phyloP scores from a whole-genome alignment of 2,113 vertebrate species.

The Dromiciops gliroides region DNA sequence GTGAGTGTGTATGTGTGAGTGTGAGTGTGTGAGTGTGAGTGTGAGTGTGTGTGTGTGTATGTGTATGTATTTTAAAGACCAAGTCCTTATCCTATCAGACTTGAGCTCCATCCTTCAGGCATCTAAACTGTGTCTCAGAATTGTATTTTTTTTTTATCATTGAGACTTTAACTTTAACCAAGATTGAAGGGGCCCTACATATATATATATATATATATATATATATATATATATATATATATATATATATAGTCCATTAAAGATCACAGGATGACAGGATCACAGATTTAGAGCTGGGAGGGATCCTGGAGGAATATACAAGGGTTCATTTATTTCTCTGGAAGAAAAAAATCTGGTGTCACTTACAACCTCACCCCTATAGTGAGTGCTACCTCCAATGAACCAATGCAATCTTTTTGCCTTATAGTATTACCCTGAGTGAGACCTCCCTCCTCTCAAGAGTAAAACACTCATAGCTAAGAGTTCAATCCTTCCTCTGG shows the following conservation, averaged over 20 bases:
- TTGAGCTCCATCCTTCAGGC: background rate
- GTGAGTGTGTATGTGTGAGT: no score
- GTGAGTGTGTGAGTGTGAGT: no score
- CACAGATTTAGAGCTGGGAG: background rate
- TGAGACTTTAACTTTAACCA: background rate
- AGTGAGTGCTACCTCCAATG: background rate
- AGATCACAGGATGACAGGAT: background rate
- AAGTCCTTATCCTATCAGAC: background rate
- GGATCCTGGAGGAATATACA: background rate
- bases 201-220: no score
- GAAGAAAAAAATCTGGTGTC: background rate
- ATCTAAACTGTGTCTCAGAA: background rate
- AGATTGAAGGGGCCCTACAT: background rate
- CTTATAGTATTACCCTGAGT: background rate
- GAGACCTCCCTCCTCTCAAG: background rate
- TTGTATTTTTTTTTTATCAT: background rate
- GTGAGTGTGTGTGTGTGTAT: no score
- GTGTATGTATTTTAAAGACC: no score
- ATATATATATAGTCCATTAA: background rate
- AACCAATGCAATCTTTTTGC: background rate
- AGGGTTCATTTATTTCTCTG: background rate
- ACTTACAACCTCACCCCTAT: background rate
- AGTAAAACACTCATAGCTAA: no score
- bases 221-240: no score
- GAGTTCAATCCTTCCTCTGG: background rate